These are phyloP conservation scores for Lichenostomus cassidix DNA, from an alignment of 2,113 vertebrate species.

Conservation along the genomic window DNA sequence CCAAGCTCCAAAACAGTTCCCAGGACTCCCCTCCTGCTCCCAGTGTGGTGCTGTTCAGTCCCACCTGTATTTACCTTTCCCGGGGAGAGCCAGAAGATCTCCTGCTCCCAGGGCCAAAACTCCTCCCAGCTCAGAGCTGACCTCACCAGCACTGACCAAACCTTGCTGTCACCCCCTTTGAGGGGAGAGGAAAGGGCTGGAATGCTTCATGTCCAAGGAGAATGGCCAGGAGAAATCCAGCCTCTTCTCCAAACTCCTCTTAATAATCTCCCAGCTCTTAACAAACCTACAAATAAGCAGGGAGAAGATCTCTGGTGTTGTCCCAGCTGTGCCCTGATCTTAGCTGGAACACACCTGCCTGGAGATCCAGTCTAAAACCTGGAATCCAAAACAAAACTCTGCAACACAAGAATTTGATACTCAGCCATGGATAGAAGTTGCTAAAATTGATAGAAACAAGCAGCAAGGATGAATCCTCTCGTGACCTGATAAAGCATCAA, in stretches of 20 bases:
- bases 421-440: not conserved
- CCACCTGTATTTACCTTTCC: not conserved
- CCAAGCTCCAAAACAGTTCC: rapidly evolving
- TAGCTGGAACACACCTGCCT: not conserved
- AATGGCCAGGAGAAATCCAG: rapidly evolving
- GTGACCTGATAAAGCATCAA: not conserved
- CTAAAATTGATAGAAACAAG: not conserved
- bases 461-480: not conserved
- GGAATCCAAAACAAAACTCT: not conserved
- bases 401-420: not conserved
- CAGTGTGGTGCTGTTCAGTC: rapidly evolving
- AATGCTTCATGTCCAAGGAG: rapidly evolving
- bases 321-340: not conserved
- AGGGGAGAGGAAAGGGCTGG: not conserved
- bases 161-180: too few relatives aligned
- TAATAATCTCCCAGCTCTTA: not conserved
- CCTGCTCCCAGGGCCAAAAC: not conserved
- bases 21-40: not conserved
- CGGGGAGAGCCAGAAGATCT: not conserved
- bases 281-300: not conserved
- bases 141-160: not conserved
- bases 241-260: not conserved
- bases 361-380: not conserved
- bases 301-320: not conserved
- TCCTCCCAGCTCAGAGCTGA: not conserved